These are phyloP conservation scores for Aplysina aerophoba DNA, from an alignment of 37 sponge, comb jelly and placozoan genomes.

Conservation along the genomic window DNA sequence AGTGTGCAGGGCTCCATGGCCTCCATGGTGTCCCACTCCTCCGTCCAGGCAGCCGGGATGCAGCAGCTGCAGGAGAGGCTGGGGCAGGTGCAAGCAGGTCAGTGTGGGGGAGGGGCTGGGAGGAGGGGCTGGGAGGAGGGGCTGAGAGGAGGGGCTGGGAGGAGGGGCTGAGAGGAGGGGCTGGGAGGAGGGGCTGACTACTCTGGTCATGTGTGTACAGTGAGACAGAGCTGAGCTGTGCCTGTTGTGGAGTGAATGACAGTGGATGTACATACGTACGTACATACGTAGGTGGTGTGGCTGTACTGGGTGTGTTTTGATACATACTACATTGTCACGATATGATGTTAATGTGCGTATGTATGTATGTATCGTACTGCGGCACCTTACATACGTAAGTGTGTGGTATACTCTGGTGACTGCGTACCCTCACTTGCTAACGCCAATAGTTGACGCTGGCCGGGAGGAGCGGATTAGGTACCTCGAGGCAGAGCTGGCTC, in stretches of 20 bases:
- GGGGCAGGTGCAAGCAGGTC: background rate
- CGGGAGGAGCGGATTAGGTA: background rate
- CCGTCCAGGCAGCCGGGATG: background rate
- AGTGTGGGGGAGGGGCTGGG: background rate
- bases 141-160: too few species aligned
- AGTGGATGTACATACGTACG: background rate
- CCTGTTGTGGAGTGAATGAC: background rate
- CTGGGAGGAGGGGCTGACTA: too few species aligned
- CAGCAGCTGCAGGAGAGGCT: conserved; percentile 27
- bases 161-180: too few species aligned
- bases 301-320: background rate
- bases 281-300: background rate
- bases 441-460: background rate
- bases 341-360: background rate
- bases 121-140: too few species aligned
- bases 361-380: background rate
- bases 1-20: background rate
- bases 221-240: too few species aligned
- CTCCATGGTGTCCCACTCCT: conserved; percentile 25
- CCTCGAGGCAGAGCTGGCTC: background rate
- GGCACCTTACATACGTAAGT: background rate
- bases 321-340: background rate
- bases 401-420: too few species aligned
- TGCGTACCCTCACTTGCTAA: too few species aligned
- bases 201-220: too few species aligned